Evolutionary conservation across 2,888 invertebrate genomes (phyloP).

Genomic region (Lepidocyrtinus sp.): DNA sequence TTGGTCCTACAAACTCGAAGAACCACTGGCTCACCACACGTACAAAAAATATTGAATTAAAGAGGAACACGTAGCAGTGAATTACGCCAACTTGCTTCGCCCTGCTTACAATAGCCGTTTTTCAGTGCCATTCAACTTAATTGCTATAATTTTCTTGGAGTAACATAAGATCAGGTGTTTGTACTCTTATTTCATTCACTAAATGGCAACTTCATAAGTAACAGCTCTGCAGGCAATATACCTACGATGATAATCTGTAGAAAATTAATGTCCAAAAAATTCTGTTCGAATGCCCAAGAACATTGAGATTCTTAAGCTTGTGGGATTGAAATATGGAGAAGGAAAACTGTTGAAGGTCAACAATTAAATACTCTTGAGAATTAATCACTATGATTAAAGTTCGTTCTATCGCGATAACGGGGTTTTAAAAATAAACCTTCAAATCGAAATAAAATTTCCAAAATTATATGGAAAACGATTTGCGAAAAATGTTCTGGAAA

Average conservation of each 20-base stretch:
- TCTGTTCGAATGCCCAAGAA: neutral
- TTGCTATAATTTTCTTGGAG: constrained; percentile 56
- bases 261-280: neutral
- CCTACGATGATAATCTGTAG: too few relatives aligned
- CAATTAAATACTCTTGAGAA: neutral
- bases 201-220: neutral
- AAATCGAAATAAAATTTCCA: too few relatives aligned
- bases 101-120: constrained; percentile 22
- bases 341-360: neutral
- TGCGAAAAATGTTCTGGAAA: neutral
- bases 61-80: constrained; percentile 43
- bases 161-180: constrained; percentile 53
- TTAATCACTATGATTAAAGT: neutral
- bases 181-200: constrained; percentile 9
- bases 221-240: neutral
- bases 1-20: neutral
- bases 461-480: neutral
- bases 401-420: too few relatives aligned
- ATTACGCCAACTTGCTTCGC: constrained; percentile 11
- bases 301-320: neutral
- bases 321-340: neutral
- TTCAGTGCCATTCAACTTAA: constrained; percentile 51
- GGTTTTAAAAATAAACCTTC: too few relatives aligned
- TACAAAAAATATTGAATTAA: constrained; percentile 52
- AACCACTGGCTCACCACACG: constrained; percentile 37